Percentiles rank a stretch among this genome's conserved stretches.
Conservation (phyloP, 1,140 invertebrate species). For the Trichonephila inaurata region DNA sequence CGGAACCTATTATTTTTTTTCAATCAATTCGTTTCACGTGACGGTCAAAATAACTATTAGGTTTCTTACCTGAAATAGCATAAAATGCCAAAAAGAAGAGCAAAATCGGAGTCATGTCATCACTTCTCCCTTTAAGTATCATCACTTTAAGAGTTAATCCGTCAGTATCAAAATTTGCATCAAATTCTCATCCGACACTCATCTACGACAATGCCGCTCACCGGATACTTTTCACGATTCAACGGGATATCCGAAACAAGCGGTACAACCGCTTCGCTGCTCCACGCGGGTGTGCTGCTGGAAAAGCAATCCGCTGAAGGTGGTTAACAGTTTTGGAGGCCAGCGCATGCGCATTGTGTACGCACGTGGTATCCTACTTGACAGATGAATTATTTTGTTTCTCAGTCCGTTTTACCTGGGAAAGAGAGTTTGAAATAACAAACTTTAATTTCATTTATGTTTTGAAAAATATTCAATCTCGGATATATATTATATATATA, state of each 20-base stretch:
- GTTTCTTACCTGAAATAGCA: neutral
- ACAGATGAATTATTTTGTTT: constrained; percentile 39
- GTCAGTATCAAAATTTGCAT: neutral
- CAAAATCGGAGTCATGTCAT: neutral
- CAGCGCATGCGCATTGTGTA: constrained; percentile 18
- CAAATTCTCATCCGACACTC: neutral
- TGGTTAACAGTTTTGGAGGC: neutral
- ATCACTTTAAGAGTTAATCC: constrained; percentile 34
- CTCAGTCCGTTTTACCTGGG: neutral
- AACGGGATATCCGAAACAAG: constrained; percentile 19
- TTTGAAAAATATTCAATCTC: neutral
- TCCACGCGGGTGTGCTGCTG: constrained; percentile 51
- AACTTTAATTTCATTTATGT: neutral
- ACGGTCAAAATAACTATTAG: neutral
- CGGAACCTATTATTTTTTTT: too few relatives aligned
- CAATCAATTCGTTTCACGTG: too few relatives aligned
- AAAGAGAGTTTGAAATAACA: constrained; percentile 1
- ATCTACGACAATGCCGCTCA: neutral
- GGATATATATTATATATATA: too few relatives aligned
- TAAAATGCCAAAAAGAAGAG: neutral
- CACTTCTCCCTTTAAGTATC: neutral
- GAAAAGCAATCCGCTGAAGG: constrained; percentile 17
- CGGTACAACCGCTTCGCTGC: constrained; percentile 43
- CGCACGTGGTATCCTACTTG: constrained; percentile 67
- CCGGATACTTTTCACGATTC: neutral